Base-by-base conservation (phyloP, 2,888 invertebrate species). In the Drosophila neonasuta region DNA sequence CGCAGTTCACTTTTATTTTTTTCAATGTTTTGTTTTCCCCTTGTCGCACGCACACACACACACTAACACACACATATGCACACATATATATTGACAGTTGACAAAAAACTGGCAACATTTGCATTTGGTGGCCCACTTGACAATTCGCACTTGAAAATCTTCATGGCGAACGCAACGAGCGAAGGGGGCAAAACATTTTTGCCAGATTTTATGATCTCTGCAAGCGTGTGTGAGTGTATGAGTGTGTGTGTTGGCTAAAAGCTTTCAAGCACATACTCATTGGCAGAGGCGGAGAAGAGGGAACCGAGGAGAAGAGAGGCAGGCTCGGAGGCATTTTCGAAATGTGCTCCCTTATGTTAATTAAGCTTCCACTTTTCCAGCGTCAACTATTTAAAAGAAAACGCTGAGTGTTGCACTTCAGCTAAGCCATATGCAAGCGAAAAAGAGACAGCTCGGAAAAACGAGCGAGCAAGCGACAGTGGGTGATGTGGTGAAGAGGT, bases 341-440 rank as follows among this genome's bases (percentile, higher is more conserved):
- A 74, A 68, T 71, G 68, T 42, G 71, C 69, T 79, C 74, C 80
- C 73, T 81, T 81, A 86, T 81, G 81, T 82, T 81, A 81, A 81
- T 81, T 81, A 81, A 86, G 81, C 86, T 68, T 69, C 74, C 78
- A 85, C 86, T 81, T 81, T 80, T 68, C 78, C 68, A 76, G 56
- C 60, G 46, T 57, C 61, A 81, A 82, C 83, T 86, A 86, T 80
- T 86, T 71, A 80, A 72, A 85, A 75, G 64, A 79, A 77, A 85
- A 67, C 69, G 77, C 75, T 77, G 75, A 86, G 86, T 77, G 68
- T 71, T 60, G 68, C 72, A 68, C 68, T 79, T 71, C 61, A 63
- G 61, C 60, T 55, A 48, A 55, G 51, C 67, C 62, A 60, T 50
- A 74, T 64, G 56, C 64, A n/a, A 44, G 11, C 8, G 24, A 29